Base-by-base conservation (phyloP, 2,888 invertebrate species). In the Melikaiella ostensackeni region DNA sequence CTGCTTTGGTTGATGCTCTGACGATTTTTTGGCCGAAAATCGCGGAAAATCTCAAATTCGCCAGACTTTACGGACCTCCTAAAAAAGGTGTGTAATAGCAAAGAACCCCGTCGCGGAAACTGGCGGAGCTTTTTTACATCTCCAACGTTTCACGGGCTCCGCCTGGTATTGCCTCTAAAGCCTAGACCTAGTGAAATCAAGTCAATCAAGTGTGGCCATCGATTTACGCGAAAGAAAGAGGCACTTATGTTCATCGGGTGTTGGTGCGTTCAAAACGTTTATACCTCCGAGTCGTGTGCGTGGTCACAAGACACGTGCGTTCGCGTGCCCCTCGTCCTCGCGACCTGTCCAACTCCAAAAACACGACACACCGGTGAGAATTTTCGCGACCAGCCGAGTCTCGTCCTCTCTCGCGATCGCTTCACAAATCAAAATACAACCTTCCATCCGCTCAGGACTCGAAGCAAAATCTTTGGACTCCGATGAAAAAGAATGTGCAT, bases 1-100 rank as follows among this genome's bases (percentile, higher is more conserved):
- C 89, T 89, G 89, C 87, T 88, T 89, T 89, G 88, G 88, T 89
- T 89, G 89, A 90, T 90, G 89, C 88, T 85, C 87, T 83, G 86
- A 87, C 87, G 87, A 86, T 85, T 88, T 87, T 89, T 87, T 83
- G 82, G 84, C 82, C 83, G 81, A 87, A 88, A 77, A 59, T 59
- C 6, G 57, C 50, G 9, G 50, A 81, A 80, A 86, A 87, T 87
- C 87, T 85, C 85, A 84, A 86, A 86, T 85, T 88, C 84, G 86
- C 86, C 84, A 85, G 85, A 83, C 80, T 82, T 82, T 84, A 82
- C 84, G 85, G 86, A 84, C 84, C 82, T 83, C 82, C 82, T 84
- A 85, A 84, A 83, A 78, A 86, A 89, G 89, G 89, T 89, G 87
- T 85, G 88, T 88, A 84, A 70, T 80, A 76, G 81, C 78, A 80